Percentiles rank a stretch among this genome's conserved stretches.
Evolutionary conservation across 30 jellyfish, hydroid and myxozoan genomes (phyloP).

Genomic region (Morbakka virulenta): DNA sequence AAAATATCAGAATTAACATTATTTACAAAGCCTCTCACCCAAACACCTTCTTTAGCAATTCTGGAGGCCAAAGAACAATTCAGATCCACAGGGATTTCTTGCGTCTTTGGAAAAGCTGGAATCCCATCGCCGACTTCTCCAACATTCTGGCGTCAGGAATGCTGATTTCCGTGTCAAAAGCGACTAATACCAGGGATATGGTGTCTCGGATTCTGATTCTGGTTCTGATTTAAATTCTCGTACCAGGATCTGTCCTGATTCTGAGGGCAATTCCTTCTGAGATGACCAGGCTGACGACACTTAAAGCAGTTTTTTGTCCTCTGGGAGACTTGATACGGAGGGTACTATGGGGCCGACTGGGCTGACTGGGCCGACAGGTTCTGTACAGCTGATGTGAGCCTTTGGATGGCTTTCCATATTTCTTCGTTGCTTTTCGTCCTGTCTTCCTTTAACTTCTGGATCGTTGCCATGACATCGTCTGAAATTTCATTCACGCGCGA

Average conservation of each 20-base stretch:
- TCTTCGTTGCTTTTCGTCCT: conserved; percentile 17
- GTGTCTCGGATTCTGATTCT: no score
- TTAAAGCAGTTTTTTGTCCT: conserved; percentile 4
- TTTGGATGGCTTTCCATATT: conserved; percentile 23
- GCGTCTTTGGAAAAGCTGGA: no score
- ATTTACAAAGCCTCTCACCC: no score
- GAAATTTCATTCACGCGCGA: conserved; percentile 11
- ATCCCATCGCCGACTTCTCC: no score
- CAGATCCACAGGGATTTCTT: conserved; percentile 31
- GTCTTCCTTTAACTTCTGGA: conserved; percentile 32
- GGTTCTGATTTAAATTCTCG: background rate
- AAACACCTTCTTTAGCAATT: no score
- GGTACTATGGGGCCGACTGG: conserved; percentile 14
- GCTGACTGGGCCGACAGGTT: conserved; percentile 15
- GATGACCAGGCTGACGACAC: no score
- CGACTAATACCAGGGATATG: no score
- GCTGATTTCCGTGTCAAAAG: no score
- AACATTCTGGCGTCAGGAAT: no score
- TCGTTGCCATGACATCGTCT: conserved; percentile 20
- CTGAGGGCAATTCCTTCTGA: no score
- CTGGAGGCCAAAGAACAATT: conserved; percentile 16
- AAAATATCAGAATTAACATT: no score
- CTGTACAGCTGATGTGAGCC: conserved; percentile 29
- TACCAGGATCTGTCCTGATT: background rate
- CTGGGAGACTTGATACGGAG: conserved; percentile 18